Evolutionary conservation across 1,140 invertebrate genomes (phyloP).

Genomic region (Bombus waltoni): DNA sequence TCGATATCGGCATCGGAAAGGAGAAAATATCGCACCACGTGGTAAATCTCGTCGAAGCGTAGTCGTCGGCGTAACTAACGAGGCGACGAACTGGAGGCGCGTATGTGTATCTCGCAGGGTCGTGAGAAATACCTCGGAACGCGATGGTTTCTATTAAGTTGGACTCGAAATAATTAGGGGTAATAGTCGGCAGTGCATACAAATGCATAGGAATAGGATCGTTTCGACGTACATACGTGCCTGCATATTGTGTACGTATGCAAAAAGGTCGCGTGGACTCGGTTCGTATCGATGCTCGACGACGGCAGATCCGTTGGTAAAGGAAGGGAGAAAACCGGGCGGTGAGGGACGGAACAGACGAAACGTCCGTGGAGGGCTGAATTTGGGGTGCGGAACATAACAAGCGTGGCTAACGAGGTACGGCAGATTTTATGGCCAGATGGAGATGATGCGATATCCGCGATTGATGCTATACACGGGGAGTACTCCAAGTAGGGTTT

Average conservation of each 20-base stretch:
- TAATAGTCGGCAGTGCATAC: constrained; percentile 58
- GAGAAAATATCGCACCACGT: not conserved
- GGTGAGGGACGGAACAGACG: not conserved
- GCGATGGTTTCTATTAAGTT: constrained; percentile 69
- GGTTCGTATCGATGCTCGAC: not conserved
- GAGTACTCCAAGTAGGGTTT: constrained; percentile 44
- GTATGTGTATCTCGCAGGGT: not conserved
- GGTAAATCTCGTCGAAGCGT: not conserved
- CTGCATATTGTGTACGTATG: not conserved
- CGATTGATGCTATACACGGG: constrained; percentile 74
- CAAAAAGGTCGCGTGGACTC: not conserved
- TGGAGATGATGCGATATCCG: constrained; percentile 79
- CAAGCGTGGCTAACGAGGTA: constrained; percentile 81
- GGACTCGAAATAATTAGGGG: constrained; percentile 77
- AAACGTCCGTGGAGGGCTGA: constrained; percentile 36
- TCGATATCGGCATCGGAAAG: no score
- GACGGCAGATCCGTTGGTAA: not conserved
- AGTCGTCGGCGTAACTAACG: not conserved
- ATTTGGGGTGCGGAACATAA: constrained; percentile 75
- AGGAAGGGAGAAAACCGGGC: not conserved
- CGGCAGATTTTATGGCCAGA: constrained; percentile 80
- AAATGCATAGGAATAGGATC: constrained; percentile 41
- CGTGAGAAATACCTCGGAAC: not conserved
- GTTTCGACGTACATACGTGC: constrained; percentile 25
- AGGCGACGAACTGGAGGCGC: not conserved